These are phyloP conservation scores for Antechinus flavipes DNA, from an alignment of 2,113 vertebrate genomes.

Conservation along the genomic window DNA sequence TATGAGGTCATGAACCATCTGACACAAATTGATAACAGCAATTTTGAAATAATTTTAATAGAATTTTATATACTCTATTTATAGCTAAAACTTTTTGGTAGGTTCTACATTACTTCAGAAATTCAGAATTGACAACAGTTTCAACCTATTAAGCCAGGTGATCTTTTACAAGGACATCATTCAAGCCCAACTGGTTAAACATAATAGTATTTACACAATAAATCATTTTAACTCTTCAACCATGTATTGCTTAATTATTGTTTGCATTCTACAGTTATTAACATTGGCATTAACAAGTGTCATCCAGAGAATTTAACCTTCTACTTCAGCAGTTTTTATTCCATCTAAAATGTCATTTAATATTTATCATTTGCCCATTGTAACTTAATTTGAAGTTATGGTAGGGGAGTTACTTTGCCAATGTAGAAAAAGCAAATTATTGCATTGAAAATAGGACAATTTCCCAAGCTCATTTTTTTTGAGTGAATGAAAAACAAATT, in stretches of 20 bases:
- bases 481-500: background rate
- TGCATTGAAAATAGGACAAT: background rate
- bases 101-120: background rate
- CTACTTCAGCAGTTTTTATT: constrained; percentile 38
- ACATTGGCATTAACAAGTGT: constrained; percentile 1
- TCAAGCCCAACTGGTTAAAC: background rate
- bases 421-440: constrained; percentile 36
- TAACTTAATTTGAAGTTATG: background rate
- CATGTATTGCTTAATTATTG: background rate
- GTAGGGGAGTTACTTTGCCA: background rate
- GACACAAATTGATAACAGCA: background rate
- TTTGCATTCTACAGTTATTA: background rate
- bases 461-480: background rate
- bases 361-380: background rate
- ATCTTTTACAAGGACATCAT: background rate
- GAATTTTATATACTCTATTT: too few species aligned
- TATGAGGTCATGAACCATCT: background rate
- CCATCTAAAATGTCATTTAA: constrained; percentile 29
- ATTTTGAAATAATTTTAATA: background rate
- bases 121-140: background rate
- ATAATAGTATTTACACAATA: background rate
- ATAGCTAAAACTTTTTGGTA: background rate
- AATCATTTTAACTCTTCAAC: background rate
- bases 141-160: background rate
- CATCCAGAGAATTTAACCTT: constrained; percentile 22